Evolutionary conservation across 2,797 vertebrate genomes (phyloP), one percentile per base, ranked within the genome.

Genomic region (Sus cebifrons): DNA sequence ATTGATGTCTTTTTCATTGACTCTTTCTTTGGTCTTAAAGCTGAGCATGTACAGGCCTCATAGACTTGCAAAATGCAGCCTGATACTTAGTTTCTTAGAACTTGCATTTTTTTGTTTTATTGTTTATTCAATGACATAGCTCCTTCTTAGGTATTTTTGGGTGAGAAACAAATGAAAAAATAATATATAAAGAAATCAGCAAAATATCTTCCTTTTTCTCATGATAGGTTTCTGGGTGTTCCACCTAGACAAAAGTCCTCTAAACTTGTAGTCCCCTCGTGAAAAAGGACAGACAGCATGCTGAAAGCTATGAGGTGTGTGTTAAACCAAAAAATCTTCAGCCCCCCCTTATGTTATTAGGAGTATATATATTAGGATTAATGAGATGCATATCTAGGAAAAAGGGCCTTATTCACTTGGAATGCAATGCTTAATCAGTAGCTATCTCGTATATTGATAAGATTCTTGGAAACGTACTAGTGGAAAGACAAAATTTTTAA

Each of bases 401-500:
- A 17, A 78, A 93, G 60, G 11, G 58, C 36, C 64, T 20, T 36
- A 23, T 52, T 81, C 49, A 95, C 14, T 91, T 58, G 10, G 23
- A 89, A 70, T 54, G 15, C 10, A 3, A 49, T 49, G 44, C 44
- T 49, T 49, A 49, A 49, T 36, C 36, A 36, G 36, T 88, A 36
- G 3, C 40, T 60, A 29, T 74, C 11, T 5, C 56, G 7, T 54
- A 62, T 83, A 86, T 49, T 70, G 44, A 64, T 17, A 87, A 90
- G 18, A 93, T 77, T 58, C 32, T 81, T 89, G 32, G 18, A 88
- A 86, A 86, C 1, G 49, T 15, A 44, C 36, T 56, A 73, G 21
- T 49, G 32, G 15, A 96, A 93, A 79, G n/a, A 29, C 40, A 78
- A 70, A 29, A 58, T 90, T 85, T 7, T 79, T 17, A 86, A 77